A percentile compares a stretch with the other conserved stretches of the same genome.
These are phyloP conservation scores for Myrmecophaga tridactyla DNA, from an alignment of 2,113 vertebrate species.

Conservation along the genomic window DNA sequence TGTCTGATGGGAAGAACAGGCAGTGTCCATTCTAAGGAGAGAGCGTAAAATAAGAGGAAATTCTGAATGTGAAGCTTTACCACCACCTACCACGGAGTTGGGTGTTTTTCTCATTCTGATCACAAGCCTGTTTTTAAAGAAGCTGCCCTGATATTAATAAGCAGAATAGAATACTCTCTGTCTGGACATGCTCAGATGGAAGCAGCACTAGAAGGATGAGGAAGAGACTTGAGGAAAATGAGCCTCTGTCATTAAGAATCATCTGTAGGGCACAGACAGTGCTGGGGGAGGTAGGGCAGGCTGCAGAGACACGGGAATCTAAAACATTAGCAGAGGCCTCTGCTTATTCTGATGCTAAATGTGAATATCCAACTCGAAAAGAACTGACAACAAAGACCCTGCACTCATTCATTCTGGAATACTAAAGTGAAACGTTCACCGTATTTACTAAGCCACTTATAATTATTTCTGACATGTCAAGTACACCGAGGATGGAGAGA, in stretches of 20 bases:
- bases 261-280: neutral
- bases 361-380: neutral
- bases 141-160: neutral
- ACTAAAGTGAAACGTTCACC: conserved; percentile 36
- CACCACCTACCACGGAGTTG: neutral
- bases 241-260: neutral
- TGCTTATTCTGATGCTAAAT: neutral
- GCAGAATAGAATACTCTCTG: neutral
- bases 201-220: neutral
- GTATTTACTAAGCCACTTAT: conserved; percentile 42
- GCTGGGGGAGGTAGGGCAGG: neutral
- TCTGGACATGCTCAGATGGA: neutral
- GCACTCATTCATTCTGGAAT: neutral
- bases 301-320: neutral
- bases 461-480: conserved; percentile 63
- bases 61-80: neutral
- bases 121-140: conserved; percentile 55
- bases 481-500: conserved; percentile 10
- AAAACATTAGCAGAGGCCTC: neutral
- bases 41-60: conserved; percentile 22
- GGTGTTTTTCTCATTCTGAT: neutral
- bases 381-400: conserved; percentile 20
- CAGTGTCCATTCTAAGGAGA: neutral
- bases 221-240: neutral
- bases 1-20: conserved; percentile 42